Evolutionary conservation across 2,113 vertebrate genomes (phyloP), one percentile per base, ranked within the genome.

Genomic region (Corythoichthys intestinalis): DNA sequence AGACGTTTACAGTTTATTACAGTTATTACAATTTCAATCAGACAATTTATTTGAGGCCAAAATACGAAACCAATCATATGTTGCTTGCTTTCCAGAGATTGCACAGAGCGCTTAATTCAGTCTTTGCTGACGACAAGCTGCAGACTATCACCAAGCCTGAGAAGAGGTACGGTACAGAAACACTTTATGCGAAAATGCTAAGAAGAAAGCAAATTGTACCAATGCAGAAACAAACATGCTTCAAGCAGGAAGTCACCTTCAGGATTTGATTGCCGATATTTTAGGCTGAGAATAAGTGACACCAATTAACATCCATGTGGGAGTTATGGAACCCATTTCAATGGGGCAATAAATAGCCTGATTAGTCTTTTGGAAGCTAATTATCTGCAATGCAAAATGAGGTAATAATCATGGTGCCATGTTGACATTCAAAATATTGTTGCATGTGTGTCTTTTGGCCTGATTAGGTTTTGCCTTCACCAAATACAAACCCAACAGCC

Each of bases 61-160:
- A 9, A 12, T 58, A 34, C 9, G 10, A 54, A 3, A 44, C 41
- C 41, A 44, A 17, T 44, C 4, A 64, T 11, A 14, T 70, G 35
- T 82, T 75, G 34, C 66, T 87, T 92, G 20, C 74, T 75, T 77
- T 80, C 64, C 86, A 99, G 96, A 93, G 97, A 88, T 89, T 99
- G 77, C 97, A 99, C 70, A 92, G 95, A 74, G 96, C 96, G 67
- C 88, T 99, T 72, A 99, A 98, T 82, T 94, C 93, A 12, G 94
- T 93, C 52, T 95, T 96, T 89, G 91, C 65, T 69, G 95, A 98
- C 54, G 96, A 98, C 85, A 96, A 95, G 85, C 65, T 83, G 75
- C 91, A 91, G 50, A 97, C 94, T 74, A 89, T 93, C 67, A 93
- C 94, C 75, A 92, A 86, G 79, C 89, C 85, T 4, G 94, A 96